These are phyloP conservation scores for Aegotheles bennettii DNA, from an alignment of 2,113 vertebrate species.

Conservation along the genomic window DNA sequence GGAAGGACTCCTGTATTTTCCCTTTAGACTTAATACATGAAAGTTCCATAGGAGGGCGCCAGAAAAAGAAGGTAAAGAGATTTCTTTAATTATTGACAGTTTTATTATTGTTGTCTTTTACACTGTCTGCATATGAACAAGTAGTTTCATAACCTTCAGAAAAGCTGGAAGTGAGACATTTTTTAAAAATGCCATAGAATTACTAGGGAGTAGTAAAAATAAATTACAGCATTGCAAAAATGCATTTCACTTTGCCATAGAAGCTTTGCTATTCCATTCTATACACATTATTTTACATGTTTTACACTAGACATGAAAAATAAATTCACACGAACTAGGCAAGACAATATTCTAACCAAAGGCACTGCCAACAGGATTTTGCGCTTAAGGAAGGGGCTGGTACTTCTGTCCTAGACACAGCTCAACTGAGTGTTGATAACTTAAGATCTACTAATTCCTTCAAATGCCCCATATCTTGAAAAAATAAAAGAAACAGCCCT, in stretches of 20 bases:
- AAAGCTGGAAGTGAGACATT: conserved; percentile 35
- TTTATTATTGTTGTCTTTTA: conserved; percentile 47
- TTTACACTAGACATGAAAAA: conserved; percentile 55
- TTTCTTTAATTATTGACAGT: not conserved
- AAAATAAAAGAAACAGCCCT: conserved; percentile 31
- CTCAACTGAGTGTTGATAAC: not conserved
- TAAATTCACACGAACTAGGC: conserved; percentile 21
- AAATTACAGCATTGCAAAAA: conserved; percentile 62
- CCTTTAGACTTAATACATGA: not conserved
- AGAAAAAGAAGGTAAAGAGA: not conserved
- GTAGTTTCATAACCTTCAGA: conserved; percentile 28
- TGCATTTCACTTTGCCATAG: conserved; percentile 64
- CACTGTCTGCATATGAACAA: conserved; percentile 33
- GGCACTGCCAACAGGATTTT: conserved; percentile 69
- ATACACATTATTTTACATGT: conserved; percentile 62
- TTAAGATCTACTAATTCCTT: not conserved
- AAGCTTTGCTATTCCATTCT: conserved; percentile 65
- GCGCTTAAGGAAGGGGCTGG: conserved; percentile 22
- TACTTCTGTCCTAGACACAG: not conserved
- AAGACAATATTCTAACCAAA: conserved; percentile 54
- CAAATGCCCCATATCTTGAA: not conserved
- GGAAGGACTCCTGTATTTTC: not conserved
- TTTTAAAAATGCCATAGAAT: conserved; percentile 50
- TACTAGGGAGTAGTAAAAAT: conserved; percentile 62
- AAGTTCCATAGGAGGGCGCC: not conserved